Conservation (phyloP, 1,140 invertebrate species). For the Formica selysi region DNA sequence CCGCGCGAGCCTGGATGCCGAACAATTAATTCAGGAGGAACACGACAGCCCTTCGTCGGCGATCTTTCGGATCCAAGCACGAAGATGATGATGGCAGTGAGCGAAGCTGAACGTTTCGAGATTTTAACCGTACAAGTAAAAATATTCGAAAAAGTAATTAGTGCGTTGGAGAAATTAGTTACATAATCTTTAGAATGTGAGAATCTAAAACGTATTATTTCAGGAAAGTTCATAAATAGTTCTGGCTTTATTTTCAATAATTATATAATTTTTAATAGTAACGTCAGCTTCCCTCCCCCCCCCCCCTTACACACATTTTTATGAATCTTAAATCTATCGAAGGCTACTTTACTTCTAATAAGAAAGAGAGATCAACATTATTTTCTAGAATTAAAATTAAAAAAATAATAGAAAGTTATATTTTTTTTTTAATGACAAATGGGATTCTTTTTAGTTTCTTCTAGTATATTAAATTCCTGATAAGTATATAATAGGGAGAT, state of each 20-base stretch:
- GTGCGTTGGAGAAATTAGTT: not conserved
- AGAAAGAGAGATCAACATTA: not conserved
- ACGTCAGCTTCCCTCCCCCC: too few relatives aligned
- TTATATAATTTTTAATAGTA: too few relatives aligned
- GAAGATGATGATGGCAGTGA: slow-evolving; percentile 7
- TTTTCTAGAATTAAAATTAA: not conserved
- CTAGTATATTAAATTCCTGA: too few relatives aligned
- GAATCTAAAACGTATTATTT: too few relatives aligned
- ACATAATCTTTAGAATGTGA: not conserved
- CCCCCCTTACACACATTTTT: too few relatives aligned
- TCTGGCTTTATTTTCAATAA: too few relatives aligned
- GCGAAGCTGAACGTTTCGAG: slow-evolving; percentile 28
- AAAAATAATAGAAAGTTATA: too few relatives aligned
- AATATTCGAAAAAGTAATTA: slow-evolving; percentile 47
- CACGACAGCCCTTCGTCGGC: not conserved
- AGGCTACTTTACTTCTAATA: not conserved
- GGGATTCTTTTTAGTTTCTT: too few relatives aligned
- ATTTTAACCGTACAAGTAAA: slow-evolving; percentile 21
- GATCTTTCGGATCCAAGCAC: slow-evolving; percentile 2
- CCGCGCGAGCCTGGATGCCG: not conserved
- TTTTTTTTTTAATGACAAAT: too few relatives aligned
- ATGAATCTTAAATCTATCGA: not conserved
- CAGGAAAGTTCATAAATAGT: too few relatives aligned
- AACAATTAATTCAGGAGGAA: slow-evolving; percentile 52
- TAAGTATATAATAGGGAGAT: not conserved